Percentiles rank a stretch among this genome's conserved stretches.
Conservation (phyloP, 2,113 vertebrate species). For the Speoplatyrhinus poulsoni region DNA sequence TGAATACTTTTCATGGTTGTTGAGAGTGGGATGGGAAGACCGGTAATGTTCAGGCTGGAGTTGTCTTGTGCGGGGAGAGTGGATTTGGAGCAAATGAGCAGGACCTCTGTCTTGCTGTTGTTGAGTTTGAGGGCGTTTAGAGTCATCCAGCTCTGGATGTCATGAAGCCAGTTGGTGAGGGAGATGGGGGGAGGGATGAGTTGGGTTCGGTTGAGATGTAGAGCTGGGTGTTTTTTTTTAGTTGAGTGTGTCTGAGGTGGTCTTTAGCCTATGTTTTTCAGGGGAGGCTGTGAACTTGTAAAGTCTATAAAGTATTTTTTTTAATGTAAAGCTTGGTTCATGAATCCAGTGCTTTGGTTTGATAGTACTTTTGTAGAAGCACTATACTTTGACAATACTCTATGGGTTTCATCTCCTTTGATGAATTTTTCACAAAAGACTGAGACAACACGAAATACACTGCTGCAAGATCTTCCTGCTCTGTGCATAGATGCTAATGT, state of each 20-base stretch:
- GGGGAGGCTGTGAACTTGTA: slow-evolving; percentile 35
- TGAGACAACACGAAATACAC: slow-evolving; percentile 12
- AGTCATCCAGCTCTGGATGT: too few species aligned
- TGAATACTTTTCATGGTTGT: too few species aligned
- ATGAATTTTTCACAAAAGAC: slow-evolving; percentile 15
- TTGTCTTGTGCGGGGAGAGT: too few species aligned
- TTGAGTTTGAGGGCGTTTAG: too few species aligned
- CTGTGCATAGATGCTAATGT: slow-evolving; percentile 12
- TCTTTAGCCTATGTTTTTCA: not conserved
- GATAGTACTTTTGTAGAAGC: not conserved
- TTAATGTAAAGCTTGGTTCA: slow-evolving; percentile 8
- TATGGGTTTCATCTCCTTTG: slow-evolving; percentile 14
- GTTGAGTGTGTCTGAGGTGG: slow-evolving; percentile 37
- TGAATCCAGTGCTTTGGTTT: slow-evolving; percentile 30
- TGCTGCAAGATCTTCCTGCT: slow-evolving; percentile 30
- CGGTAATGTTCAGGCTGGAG: too few species aligned
- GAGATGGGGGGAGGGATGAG: too few species aligned
- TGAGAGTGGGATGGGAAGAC: too few species aligned
- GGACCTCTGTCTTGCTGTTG: too few species aligned
- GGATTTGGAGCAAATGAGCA: too few species aligned
- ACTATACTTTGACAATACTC: not conserved
- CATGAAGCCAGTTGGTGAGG: too few species aligned
- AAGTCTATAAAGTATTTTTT: too few species aligned
- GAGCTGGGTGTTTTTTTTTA: slow-evolving; percentile 12
- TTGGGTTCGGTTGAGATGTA: too few species aligned